Evolutionary conservation across 2,888 invertebrate genomes (phyloP), one percentile per base, ranked within the genome.

Genomic region (Stenodera caucasica): DNA sequence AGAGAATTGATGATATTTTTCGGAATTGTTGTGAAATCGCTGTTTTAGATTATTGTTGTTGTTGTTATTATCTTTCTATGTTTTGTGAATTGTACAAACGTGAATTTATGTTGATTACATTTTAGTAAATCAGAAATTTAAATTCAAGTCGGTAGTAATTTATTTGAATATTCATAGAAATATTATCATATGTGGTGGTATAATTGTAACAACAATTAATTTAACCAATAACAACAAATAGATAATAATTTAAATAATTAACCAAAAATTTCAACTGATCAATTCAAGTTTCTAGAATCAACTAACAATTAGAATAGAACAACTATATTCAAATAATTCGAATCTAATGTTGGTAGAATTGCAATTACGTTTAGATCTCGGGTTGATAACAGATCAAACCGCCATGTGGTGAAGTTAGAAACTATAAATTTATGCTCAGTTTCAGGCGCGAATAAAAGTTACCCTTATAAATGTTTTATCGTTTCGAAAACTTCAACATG

Each of bases 91-190:
- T 18, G 9, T 40, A 18, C 9, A 4, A 18, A 21, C 40, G 18
- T 21, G 21, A 40, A 40, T 40, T 21, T 40, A 40, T 40, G 40
- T 40, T 40, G 40, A 40, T 40, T 40, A 40, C 12, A 21, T 40
- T 40, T 40, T 21, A 21, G 40, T 40, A 40, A 40, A 21, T 21
- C 11, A 21, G 18, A 9, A 40, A 40, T 40, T 40, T 11, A 40
- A 40, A 40, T 40, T 40, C 9, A 18, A 18, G 18, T 40, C 18
- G 11, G 18, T 21, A 40, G 18, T 9, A 40, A 40, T 40, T 40
- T 18, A 18, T 18, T 18, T 40, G 40, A 40, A 21, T 40, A 40
- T 40, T 40, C 40, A 40, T 40, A 40, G 15, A 40, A 40, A 40
- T 40, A 9, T 35, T n/a, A 21, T 18, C 40, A 18, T 18, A 18